These are phyloP conservation scores for Lagodon rhomboides DNA, from an alignment of 2,797 vertebrate species.

Conservation along the genomic window DNA sequence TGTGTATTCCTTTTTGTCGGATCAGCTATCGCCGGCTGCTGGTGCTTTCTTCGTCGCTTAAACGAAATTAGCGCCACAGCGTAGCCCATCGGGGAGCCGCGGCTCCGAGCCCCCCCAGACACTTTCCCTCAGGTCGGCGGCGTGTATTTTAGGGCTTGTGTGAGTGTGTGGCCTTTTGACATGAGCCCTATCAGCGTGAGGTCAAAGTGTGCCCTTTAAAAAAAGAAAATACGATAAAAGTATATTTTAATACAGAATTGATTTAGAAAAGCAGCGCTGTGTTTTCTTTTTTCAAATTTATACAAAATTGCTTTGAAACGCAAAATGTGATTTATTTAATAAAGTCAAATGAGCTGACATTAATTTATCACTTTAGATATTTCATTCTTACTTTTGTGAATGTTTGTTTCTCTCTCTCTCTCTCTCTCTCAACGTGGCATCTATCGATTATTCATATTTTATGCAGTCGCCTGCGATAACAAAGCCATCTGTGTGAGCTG, in stretches of 20 bases:
- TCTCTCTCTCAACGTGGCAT: background rate
- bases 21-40: conserved; percentile 38
- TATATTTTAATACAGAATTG: background rate
- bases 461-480: conserved; percentile 18
- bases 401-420: too few species aligned
- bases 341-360: background rate
- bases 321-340: background rate
- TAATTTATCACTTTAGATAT: background rate
- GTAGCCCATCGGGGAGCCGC: conserved; percentile 75
- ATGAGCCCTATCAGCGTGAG: conserved; percentile 43
- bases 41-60: conserved; percentile 64
- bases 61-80: conserved; percentile 76
- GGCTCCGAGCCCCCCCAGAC: conserved; percentile 36
- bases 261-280: background rate
- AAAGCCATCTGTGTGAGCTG: conserved; percentile 50
- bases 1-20: conserved; percentile 68
- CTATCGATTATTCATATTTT: conserved; percentile 2
- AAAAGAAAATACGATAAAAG: background rate
- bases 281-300: background rate
- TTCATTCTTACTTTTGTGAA: background rate
- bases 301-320: background rate
- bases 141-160: conserved; percentile 66
- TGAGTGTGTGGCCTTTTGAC: conserved; percentile 72
- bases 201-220: conserved; percentile 1
- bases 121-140: conserved; percentile 65